Conservation (phyloP, 2,888 invertebrate genomes). For the Caenorhabditis virilis region DNA sequence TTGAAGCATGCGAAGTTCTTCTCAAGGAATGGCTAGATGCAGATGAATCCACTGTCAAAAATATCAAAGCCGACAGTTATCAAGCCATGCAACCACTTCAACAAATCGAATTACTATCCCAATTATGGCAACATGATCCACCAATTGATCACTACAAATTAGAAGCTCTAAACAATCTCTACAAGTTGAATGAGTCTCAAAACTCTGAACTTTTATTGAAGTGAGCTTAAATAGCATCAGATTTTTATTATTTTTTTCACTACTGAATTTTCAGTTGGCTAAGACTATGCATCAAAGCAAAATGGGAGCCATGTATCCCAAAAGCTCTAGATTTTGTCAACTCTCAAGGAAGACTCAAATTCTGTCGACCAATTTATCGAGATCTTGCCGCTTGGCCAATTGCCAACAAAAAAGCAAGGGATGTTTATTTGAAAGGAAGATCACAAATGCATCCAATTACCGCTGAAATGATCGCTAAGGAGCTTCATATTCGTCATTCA, state of each 20-base stretch:
- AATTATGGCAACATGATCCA: constrained; percentile 66
- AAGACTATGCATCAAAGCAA: constrained; percentile 79
- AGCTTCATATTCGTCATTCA: constrained; percentile 51
- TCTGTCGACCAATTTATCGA: constrained; percentile 81
- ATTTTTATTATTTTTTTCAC: not conserved
- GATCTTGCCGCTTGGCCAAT: constrained; percentile 50
- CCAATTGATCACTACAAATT: constrained; percentile 68
- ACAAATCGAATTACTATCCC: constrained; percentile 53
- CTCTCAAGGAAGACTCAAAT: constrained; percentile 88
- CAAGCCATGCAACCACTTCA: constrained; percentile 52
- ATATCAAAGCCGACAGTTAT: constrained; percentile 37
- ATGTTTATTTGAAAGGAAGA: constrained; percentile 44
- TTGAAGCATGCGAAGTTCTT: constrained; percentile 44
- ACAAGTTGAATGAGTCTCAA: constrained; percentile 74
- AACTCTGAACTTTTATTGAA: constrained; percentile 80
- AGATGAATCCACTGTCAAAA: constrained; percentile 31
- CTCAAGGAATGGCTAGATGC: constrained; percentile 49
- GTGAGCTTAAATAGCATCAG: constrained; percentile 62
- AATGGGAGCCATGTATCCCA: constrained; percentile 76
- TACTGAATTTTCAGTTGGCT: constrained; percentile 76
- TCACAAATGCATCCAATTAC: constrained; percentile 56
- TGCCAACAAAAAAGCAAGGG: constrained; percentile 43
- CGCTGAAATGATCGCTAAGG: constrained; percentile 58
- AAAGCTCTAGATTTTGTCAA: constrained; percentile 81
- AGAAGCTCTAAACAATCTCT: constrained; percentile 66